Percentiles rank a stretch among this genome's conserved stretches.
These are phyloP conservation scores for Megalops cyprinoides DNA, from an alignment of 2,797 vertebrate genomes.

Conservation along the genomic window DNA sequence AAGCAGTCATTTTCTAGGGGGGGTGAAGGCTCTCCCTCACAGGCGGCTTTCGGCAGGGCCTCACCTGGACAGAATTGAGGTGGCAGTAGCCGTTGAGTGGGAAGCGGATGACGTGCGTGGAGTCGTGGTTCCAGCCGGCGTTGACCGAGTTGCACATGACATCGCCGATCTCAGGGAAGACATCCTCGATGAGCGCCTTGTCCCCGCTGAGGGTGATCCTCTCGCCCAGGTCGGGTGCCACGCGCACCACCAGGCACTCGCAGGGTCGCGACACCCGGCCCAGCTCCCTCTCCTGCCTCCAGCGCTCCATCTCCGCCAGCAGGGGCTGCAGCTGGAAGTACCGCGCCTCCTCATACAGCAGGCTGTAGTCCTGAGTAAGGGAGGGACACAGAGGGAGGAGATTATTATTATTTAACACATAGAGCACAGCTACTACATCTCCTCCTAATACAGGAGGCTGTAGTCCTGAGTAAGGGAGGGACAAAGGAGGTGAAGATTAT, in stretches of 20 bases:
- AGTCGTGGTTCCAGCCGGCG: slow-evolving; percentile 87
- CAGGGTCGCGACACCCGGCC: slow-evolving; percentile 75
- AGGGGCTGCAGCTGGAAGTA: slow-evolving; percentile 93
- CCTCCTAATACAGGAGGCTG: no score
- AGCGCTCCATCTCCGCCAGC: slow-evolving; percentile 86
- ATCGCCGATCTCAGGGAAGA: slow-evolving; percentile 90
- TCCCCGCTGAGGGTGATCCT: slow-evolving; percentile 88
- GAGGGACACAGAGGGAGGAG: neutral
- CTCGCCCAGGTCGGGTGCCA: slow-evolving; percentile 88
- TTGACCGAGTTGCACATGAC: slow-evolving; percentile 84
- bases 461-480: no score
- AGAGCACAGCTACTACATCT: no score
- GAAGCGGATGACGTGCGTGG: slow-evolving; percentile 85
- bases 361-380: slow-evolving; percentile 84
- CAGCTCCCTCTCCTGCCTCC: slow-evolving; percentile 84
- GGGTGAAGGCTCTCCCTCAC: no score
- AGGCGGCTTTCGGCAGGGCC: neutral
- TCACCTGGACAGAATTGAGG: slow-evolving; percentile 95
- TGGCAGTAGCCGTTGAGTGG: slow-evolving; percentile 90
- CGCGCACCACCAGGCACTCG: slow-evolving; percentile 88
- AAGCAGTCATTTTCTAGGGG: no score
- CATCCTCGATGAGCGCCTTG: slow-evolving; percentile 85
- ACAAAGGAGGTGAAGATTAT: no score
- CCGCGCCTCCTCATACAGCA: slow-evolving; percentile 92
- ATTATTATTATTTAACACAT: no score